Evolutionary conservation across 2,888 invertebrate species (phyloP).

Genomic region (Atethmia centrago): DNA sequence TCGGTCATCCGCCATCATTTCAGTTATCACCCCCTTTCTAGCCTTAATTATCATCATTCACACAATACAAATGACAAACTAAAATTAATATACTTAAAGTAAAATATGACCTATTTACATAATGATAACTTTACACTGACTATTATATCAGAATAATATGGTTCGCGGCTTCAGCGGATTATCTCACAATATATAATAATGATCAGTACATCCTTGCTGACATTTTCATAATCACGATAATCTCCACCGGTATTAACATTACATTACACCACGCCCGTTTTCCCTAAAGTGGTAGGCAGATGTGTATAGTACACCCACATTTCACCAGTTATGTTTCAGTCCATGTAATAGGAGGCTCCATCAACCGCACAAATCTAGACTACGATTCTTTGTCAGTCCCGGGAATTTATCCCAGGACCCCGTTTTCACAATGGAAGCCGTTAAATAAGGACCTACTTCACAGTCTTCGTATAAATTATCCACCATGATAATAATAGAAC

Average conservation of each 20-base stretch:
- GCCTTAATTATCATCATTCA: too few relatives aligned
- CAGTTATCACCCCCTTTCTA: too few relatives aligned
- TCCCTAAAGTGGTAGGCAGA: not conserved
- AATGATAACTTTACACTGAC: not conserved
- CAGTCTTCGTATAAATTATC: not conserved
- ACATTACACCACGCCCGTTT: not conserved
- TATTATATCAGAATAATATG: not conserved
- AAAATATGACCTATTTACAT: not conserved
- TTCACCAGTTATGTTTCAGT: not conserved
- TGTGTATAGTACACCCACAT: not conserved
- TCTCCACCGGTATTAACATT: not conserved
- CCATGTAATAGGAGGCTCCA: not conserved
- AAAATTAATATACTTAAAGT: too few relatives aligned
- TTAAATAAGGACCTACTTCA: not conserved
- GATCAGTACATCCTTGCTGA: slow-evolving; percentile 1
- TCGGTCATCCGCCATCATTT: too few relatives aligned
- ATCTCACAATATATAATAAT: not conserved
- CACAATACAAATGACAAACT: not conserved
- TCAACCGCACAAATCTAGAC: not conserved
- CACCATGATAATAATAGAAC: not conserved
- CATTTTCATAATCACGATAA: slow-evolving; percentile 8
- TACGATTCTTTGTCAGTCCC: not conserved
- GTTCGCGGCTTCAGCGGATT: not conserved
- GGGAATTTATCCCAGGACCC: not conserved
- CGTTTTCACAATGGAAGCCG: not conserved